Evolutionary conservation across 2,888 invertebrate species (phyloP), one percentile per base, ranked within the genome.

Genomic region (Euplexia lucipara): DNA sequence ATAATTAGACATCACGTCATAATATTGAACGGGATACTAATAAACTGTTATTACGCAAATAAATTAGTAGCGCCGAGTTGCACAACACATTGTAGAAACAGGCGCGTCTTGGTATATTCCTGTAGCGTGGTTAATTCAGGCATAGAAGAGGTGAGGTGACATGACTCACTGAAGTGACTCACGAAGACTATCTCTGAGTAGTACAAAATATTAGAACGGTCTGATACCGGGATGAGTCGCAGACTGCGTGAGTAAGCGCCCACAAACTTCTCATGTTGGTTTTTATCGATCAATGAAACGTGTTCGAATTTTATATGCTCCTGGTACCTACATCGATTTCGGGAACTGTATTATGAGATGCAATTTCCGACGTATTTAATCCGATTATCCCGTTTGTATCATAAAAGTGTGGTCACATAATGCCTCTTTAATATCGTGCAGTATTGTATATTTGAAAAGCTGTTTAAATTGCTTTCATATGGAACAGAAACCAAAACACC

Each of bases 121-220:
- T 73, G 71, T 71, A 66, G 62, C 49, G 52, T 58, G 64, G 70
- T 85, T 87, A 89, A 90, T 86, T 87, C 84, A 84, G 86, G 77
- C 82, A 64, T 87, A 86, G 82, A 62, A 76, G 79, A 83, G 83
- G 79, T 80, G 75, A 83, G 83, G 75, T 79, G 82, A 75, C 66
- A 58, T 87, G 86, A 87, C 65, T 87, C 86, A 86, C 65, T 18
- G 44, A 7, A 37, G 68, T 84, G 85, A 84, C 68, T 84, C 85
- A 85, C 62, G 70, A 6, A 34, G 53, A 71, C 67, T 81, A 82
- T 84, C 86, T 85, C 66, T 26, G 70, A 26, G 47, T 52, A 83
- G 84, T 83, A 81, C 78, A 78, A 82, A 84, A 84, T 85, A 85
- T 86, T 82, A 79, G 70, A 82, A 83, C 81, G 80, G 76, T 82